Conservation (phyloP, 2,888 invertebrate genomes). For the Lymantria monacha region DNA sequence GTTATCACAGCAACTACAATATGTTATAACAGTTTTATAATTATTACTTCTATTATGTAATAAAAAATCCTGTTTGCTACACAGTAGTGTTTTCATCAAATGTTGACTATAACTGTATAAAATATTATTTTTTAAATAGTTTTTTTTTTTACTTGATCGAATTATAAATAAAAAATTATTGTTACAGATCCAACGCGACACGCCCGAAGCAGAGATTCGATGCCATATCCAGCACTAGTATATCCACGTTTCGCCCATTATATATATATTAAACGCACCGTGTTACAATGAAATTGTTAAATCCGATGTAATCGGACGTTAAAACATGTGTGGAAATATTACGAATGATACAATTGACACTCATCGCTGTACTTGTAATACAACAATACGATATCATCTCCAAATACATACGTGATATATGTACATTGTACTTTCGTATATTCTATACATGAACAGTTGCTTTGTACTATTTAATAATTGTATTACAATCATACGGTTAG, state of each 20-base stretch:
- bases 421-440: constrained; percentile 57
- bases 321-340: constrained; percentile 31
- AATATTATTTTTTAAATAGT: too few relatives aligned
- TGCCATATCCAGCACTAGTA: constrained; percentile 22
- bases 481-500: constrained; percentile 50
- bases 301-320: constrained; percentile 15
- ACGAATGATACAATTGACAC: constrained; percentile 56
- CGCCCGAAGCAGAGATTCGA: constrained; percentile 48
- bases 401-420: constrained; percentile 58
- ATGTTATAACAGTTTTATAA: too few relatives aligned
- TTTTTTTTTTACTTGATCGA: too few relatives aligned
- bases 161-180: constrained; percentile 31
- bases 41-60: too few relatives aligned
- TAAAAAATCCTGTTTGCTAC: too few relatives aligned
- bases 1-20: too few relatives aligned
- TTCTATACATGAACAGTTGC: constrained; percentile 41
- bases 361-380: constrained; percentile 45
- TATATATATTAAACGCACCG: constrained; percentile 33
- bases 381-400: constrained; percentile 21
- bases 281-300: constrained; percentile 49
- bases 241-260: constrained; percentile 45
- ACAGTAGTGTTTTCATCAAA: too few relatives aligned
- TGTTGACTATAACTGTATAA: too few relatives aligned
- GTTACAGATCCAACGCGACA: constrained; percentile 66
- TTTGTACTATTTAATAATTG: constrained; percentile 43